These are phyloP conservation scores for Melanotaenia parkinsoni DNA, from an alignment of 2,797 vertebrate genomes.

Conservation along the genomic window DNA sequence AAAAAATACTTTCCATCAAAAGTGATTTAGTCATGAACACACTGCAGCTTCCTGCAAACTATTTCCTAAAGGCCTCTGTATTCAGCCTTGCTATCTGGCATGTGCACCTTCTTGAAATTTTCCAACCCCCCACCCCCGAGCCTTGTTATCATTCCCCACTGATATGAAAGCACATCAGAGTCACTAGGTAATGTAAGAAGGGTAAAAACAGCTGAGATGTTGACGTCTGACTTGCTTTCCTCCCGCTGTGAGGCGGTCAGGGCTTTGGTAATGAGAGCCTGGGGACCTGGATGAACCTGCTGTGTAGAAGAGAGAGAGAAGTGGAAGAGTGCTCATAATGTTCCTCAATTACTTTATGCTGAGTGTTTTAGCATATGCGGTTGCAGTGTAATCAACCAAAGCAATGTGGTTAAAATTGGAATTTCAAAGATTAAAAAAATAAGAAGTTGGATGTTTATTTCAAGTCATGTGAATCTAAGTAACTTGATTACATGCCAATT, in stretches of 20 bases:
- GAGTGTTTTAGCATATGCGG: constrained; percentile 15
- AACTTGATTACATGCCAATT: constrained; percentile 6
- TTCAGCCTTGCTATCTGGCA: constrained; percentile 11
- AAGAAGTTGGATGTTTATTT: background rate
- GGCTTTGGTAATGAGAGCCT: constrained; percentile 69
- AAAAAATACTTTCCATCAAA: constrained; percentile 7
- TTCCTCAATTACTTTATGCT: constrained; percentile 29
- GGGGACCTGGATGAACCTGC: constrained; percentile 50
- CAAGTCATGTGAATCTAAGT: constrained; percentile 4
- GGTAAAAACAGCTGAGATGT: constrained; percentile 56
- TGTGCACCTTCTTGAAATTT: constrained; percentile 3
- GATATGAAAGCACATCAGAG: constrained; percentile 42
- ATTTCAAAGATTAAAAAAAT: constrained; percentile 7
- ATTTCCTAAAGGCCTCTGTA: background rate
- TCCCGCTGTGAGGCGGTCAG: constrained; percentile 56
- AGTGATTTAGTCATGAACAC: background rate
- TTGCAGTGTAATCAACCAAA: constrained; percentile 28
- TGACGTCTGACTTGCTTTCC: constrained; percentile 61
- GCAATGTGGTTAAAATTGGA: constrained; percentile 9
- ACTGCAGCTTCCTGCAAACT: background rate
- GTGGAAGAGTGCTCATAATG: constrained; percentile 23
- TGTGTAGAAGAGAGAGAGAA: constrained; percentile 5
- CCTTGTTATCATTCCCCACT: constrained; percentile 36
- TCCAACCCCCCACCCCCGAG: background rate
- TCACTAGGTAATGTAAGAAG: constrained; percentile 42